Base-by-base conservation (phyloP, 2,888 invertebrate genomes). In the Amorpha juglandis region DNA sequence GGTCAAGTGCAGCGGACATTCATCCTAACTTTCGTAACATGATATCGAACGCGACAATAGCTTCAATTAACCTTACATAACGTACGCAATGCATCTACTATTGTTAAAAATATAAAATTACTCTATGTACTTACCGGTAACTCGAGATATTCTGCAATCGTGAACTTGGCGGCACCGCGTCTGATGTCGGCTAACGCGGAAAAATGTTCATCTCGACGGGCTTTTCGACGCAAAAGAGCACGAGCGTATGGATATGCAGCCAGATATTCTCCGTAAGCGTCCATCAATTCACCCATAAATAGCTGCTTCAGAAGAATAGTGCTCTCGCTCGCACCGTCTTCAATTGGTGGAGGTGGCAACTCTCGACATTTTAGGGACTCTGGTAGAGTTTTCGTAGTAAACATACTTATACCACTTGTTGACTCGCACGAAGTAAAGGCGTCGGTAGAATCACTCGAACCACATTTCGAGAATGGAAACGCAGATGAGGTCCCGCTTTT, bases 201-300 rank as follows among this genome's bases (percentile, higher is more conserved):
- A 81, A 96, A 95, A 79, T 96, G 95, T 76, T 96, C 95, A 80
- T 96, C 96, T 12, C 92, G 90, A 16, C 94, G 94, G 71, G 92
- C 89, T 80, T 96, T 95, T 69, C 95, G 94, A 70, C 95, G 93
- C 76, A 96, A 86, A 71, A 95, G 88, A 67, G 95, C 95, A 68
- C 93, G 93, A 45, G 95, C 95, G 76, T 94, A 92, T 64, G 94
- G 90, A 82, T 95, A 95, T 67, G 94, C 92, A 66, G 94, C 92
- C 82, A 95, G 90, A 81, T 95, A 96, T 80, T 95, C 95, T 71
- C 95, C 95, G 81, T 95, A 95, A 55, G 95, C 94, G 74, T 94
- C 94, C 95, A 95, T 94, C 77, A 96, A 90, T 79, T 95, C 95
- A 70, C 94, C 94, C 75, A 94, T 94, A 78, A 96, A 96, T 80